Evolutionary conservation across 2,113 vertebrate genomes (phyloP).

Genomic region (Odocoileus virginianus): DNA sequence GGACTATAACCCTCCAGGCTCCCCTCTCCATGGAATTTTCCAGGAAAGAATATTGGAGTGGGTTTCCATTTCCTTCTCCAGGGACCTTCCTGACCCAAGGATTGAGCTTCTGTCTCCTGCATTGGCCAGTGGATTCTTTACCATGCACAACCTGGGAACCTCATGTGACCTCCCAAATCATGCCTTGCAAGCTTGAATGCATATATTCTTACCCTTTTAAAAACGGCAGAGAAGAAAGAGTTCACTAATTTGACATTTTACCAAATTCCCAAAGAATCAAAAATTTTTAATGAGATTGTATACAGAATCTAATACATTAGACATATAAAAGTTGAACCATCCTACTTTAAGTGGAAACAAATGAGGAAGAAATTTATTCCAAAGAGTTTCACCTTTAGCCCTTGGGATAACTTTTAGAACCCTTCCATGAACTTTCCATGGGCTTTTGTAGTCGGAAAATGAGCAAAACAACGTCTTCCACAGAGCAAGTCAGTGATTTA

Average conservation of each 20-base stretch:
- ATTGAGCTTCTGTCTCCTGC: background rate
- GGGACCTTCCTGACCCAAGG: background rate
- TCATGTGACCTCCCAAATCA: background rate
- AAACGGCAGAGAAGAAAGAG: background rate
- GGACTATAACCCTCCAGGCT: background rate
- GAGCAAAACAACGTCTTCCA: background rate
- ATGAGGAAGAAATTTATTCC: background rate
- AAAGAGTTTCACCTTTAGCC: background rate
- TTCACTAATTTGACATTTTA: background rate
- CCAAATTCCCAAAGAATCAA: background rate
- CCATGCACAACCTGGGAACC: background rate
- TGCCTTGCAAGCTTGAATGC: background rate
- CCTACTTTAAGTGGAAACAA: background rate
- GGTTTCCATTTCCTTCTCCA: background rate
- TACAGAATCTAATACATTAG: background rate
- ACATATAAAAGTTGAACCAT: background rate
- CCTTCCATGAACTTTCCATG: background rate
- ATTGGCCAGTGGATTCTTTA: background rate
- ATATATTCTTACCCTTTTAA: background rate
- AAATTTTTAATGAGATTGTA: background rate
- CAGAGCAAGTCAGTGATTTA: background rate
- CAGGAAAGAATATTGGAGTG: background rate
- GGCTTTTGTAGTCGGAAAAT: background rate
- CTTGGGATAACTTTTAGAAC: background rate
- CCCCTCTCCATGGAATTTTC: background rate